Evolutionary conservation across 1,140 invertebrate species (phyloP), one percentile per base, ranked within the genome.

Genomic region (Acromyrmex charruanus): DNA sequence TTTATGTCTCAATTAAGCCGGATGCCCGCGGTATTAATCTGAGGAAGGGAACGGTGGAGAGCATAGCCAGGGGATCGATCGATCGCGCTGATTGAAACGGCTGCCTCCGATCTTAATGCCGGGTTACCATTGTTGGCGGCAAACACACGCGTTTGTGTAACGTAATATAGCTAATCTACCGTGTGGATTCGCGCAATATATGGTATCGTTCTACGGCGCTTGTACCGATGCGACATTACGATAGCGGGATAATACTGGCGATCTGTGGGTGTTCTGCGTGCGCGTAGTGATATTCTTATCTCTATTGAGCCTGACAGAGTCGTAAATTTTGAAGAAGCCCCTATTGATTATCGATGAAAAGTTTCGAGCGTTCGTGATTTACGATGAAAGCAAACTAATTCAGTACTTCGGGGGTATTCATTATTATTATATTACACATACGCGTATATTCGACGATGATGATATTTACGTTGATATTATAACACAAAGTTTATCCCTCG

Each of bases 1-100:
- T 75, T 84, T 84, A 75, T 74, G 80, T 84, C 80, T 84, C 80
- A 84, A 84, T 84, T 84, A 84, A 84, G 39, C 80, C 80, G 69
- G 80, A 84, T 84, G 80, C 80, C 69, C 69, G 69, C 69, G 69
- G 68, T 84, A 84, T 84, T 74, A 84, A 74, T 44, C 55, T 25
- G 10, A 18, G 18, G 31, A 25, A 21, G 80, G 25, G 53, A 49
- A 61, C 18, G 55, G 51, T 12, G 14, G 49, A 35, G 65, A 31
- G n/a, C 35, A 21, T 12, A 12, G 59, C 25, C 53, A n/a, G n/a
- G 58, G 58, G 28, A 84, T 84, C 69, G 80, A 84, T 84, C 80
- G 80, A 84, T 74, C 80, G 80, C 80, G 55, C 39, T 84, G 80
- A 84, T 84, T 84, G 80, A 84, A 84, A 84, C 69, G 80, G 80